Base-by-base conservation (phyloP, 92 coral and sea anemone species). In the Galaxea fascicularis region DNA sequence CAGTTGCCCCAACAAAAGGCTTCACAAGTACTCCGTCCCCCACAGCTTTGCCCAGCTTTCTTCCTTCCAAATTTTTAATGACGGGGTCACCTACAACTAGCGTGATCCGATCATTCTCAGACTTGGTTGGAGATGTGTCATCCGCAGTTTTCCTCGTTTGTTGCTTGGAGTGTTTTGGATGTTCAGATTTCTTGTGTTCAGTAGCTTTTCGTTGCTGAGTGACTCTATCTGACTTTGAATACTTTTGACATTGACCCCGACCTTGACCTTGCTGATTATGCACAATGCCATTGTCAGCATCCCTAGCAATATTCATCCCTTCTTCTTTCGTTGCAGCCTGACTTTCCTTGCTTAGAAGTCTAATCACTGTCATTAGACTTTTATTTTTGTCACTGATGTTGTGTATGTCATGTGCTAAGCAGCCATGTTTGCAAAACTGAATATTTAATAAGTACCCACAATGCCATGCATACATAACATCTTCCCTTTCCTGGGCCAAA, bases 1-100 rank as follows among this genome's bases (percentile, higher is more conserved):
- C 52, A 2, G 85, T 86, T 12, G 89, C 89, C 22, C 89, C 79
- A 58, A 80, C 86, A 52, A 86, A 86, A 30, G 81, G 80, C 76
- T 72, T 86, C 24, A 79, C 90, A 69, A 86, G 85, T 41, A 85
- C 89, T 10, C 89, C 49, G 74, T 85, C 84, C 63, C 82, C 82
- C 45, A 77, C 83, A 58, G 63, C 67, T 71, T 77, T 76, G 41
- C 77, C 83, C 64, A 85, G 41, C 56, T 65, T 52, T 71, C 65
- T 58, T 51, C 84, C 89, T 22, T 76, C 67, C 56, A 76, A 74
- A 29, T 62, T 54, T 41, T 65, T 76, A 52, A 85, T 78, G 29
- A 85, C 66, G 51, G 84, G 77, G 83, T 85, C 84, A 26, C 89
- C 77, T 21, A 84, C 71, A 60, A 84, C 66, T 39, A 84, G 75